Evolutionary conservation across 2,888 invertebrate genomes (phyloP).

Genomic region (Arge pagana): DNA sequence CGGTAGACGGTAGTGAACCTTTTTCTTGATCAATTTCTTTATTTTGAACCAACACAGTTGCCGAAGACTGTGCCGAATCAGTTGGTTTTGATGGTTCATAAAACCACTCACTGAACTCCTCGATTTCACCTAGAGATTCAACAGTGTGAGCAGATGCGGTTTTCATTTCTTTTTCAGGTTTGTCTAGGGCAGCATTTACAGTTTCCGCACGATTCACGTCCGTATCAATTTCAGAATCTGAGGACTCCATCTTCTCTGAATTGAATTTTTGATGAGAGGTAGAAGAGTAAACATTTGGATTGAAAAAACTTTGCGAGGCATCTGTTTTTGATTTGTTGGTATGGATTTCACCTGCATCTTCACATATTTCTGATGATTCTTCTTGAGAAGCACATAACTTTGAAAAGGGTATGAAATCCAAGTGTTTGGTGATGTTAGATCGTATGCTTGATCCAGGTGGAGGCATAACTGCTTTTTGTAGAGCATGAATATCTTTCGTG

Average conservation of each 20-base stretch:
- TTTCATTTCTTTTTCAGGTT: neutral
- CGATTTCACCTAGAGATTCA: constrained; percentile 5
- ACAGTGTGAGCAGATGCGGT: neutral
- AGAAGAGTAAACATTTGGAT: too few relatives aligned
- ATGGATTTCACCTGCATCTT: constrained; percentile 4
- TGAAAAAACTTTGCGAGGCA: too few relatives aligned
- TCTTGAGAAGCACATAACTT: neutral
- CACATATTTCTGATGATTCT: neutral
- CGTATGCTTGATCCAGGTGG: neutral
- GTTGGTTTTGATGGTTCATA: constrained; percentile 15
- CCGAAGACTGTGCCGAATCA: neutral
- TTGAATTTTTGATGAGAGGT: too few relatives aligned
- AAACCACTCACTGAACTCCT: constrained; percentile 21
- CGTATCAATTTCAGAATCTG: neutral
- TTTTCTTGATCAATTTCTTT: neutral
- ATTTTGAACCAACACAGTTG: neutral
- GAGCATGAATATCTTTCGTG: constrained; percentile 23
- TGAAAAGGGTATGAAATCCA: constrained; percentile 25
- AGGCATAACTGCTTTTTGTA: constrained; percentile 25
- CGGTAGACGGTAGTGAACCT: too few relatives aligned
- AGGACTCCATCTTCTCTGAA: neutral
- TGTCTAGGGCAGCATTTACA: neutral
- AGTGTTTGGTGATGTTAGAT: neutral
- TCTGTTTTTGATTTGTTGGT: too few relatives aligned
- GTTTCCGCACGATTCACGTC: neutral